Base-by-base conservation (phyloP, 2,797 vertebrate species). In the Thripadectes ignobilis region DNA sequence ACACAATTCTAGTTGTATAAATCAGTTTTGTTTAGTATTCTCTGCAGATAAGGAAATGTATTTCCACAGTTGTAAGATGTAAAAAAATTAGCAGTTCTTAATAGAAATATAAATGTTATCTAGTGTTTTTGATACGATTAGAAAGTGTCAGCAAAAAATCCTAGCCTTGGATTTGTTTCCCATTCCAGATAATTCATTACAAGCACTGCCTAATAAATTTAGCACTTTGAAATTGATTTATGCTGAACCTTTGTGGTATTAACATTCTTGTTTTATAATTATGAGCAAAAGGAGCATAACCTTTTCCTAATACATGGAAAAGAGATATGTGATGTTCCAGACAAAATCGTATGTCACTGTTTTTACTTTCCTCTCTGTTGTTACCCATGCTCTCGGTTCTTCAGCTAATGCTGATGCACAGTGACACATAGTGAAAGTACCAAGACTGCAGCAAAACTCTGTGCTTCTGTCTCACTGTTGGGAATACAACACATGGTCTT, bases 21-120 rank as follows among this genome's bases (percentile, higher is more conserved):
- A 97, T 97, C 89, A 94, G 81, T 91, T 95, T 95, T 97, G 84
- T 85, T 97, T 97, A 94, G 82, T 95, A 95, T 97, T 97, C 96
- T 80, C 27, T 65, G 82, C 71, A 95, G 92, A 94, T 93, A 93
- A 94, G 85, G 48, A 73, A 79, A 86, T 85, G 39, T 68, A 93
- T 97, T 97, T 97, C 68, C 88, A 90, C 69, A 84, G 75, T 91
- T 96, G 96, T 95, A 85, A 71, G 74, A 69, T 89, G 48, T 94
- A 83, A 95, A 96, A 93, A 88, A 94, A 43, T 9, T 67, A 95
- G 66, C 94, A 91, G 74, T 94, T 96, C 87, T 92, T 97, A 96
- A 96, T 91, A 93, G 85, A 85, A 95, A 92, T 61, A 62, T 93
- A 96, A 92, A 75, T 63, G 76, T 90, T 96, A 83, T 74, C 76